phyloP scores from a whole-genome alignment of 2,888 invertebrate species.

The Amphimallon solstitiale region DNA sequence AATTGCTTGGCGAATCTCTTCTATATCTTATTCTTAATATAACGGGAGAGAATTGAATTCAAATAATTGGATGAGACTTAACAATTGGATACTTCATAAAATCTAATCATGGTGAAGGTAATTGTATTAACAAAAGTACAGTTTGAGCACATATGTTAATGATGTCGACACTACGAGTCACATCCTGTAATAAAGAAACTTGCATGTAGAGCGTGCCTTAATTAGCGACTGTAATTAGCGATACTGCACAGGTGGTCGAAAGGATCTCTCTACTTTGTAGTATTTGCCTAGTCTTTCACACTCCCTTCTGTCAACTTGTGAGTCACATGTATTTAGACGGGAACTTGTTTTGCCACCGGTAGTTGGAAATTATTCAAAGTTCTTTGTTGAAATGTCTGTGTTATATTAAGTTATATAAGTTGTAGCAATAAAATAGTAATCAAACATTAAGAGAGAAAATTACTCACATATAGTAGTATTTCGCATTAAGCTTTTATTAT shows the following conservation, averaged over 20 bases:
- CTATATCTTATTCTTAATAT: too few relatives aligned
- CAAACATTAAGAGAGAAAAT: too few relatives aligned
- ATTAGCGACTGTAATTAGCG: slow-evolving; percentile 56
- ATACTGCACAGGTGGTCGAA: slow-evolving; percentile 52
- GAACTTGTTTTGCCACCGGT: too few relatives aligned
- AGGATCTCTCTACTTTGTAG: slow-evolving; percentile 38
- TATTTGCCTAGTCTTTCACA: slow-evolving; percentile 24
- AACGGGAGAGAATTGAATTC: slow-evolving; percentile 8
- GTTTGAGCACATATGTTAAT: slow-evolving; percentile 48
- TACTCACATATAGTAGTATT: too few relatives aligned
- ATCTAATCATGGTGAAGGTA: slow-evolving; percentile 44
- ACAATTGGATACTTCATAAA: slow-evolving; percentile 42
- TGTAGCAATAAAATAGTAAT: too few relatives aligned
- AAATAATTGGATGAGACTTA: slow-evolving; percentile 31
- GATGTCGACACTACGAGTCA: slow-evolving; percentile 41
- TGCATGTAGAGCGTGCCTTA: slow-evolving; percentile 55
- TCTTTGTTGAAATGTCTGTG: too few relatives aligned
- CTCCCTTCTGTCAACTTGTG: slow-evolving; percentile 11
- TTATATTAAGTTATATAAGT: too few relatives aligned
- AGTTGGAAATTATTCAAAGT: too few relatives aligned
- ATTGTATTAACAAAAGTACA: slow-evolving; percentile 41
- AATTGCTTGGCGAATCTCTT: too few relatives aligned
- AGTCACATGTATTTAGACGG: too few relatives aligned
- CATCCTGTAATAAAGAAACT: slow-evolving; percentile 52
- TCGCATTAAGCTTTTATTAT: too few relatives aligned